Evolutionary conservation across 2,888 invertebrate genomes (phyloP), one percentile per base, ranked within the genome.

Genomic region (Eutolmus rufibarbis): DNA sequence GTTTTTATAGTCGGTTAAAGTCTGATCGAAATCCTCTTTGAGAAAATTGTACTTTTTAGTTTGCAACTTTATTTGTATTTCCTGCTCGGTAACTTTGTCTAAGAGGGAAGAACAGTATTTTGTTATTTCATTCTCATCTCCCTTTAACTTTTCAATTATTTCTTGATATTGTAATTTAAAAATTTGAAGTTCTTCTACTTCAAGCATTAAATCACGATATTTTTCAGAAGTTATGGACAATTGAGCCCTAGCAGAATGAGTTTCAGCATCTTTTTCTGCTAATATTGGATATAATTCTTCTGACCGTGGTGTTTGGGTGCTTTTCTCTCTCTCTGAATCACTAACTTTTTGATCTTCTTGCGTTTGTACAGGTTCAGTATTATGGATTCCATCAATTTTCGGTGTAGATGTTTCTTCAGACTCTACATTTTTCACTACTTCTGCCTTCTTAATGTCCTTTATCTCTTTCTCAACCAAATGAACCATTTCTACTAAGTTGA

Each of bases 11-110:
- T 90, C 89, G 0, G 89, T 90, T 3, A 92, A 88, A 74, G 90
- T 87, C 37, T 90, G 87, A 87, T 93, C 92, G 66, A 91, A 92
- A 28, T 93, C 93, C 78, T 90, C 90, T 19, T 91, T 91, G 88
- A 93, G 90, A 78, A 90, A 92, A 4, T 89, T 89, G 82, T 90
- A 92, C 74, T 91, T 90, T 40, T 90, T 91, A 28, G 86, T 88
- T 86, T 91, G 90, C 46, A 89, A 89, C 5, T 89, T 89, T 37
- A 91, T 85, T 74, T 91, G 89, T n/a, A 90, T 87, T 87, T 92
- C 91, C n/a, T 91, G 56, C 0, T 84, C 57, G 0, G 91, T 88
- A 7, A 89, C 23, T 87, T 91, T 90, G 16, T 91, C 91, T 23
- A 90, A 90, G 19, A 92, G 89, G 28, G 90, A 87, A 0, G 90